phyloP scores from a whole-genome alignment of 2,113 vertebrate genomes.

The Odocoileus virginianus region DNA sequence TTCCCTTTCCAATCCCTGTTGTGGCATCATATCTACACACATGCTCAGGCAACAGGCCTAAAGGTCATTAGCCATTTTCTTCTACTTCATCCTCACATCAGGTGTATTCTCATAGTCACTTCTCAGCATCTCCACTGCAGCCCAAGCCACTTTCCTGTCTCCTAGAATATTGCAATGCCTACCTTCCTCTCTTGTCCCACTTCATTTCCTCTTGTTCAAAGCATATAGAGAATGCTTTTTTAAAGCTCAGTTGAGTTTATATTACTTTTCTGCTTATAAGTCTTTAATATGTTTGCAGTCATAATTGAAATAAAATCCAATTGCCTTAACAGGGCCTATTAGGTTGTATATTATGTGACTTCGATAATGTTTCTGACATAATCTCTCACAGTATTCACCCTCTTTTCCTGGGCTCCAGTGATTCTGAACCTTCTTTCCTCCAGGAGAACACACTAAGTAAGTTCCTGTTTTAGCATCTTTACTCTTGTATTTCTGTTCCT shows the following conservation, averaged over 20 bases:
- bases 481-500: neutral
- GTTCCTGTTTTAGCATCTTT: neutral
- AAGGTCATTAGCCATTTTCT: neutral
- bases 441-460: neutral
- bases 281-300: neutral
- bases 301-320: conserved; percentile 8
- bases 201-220: neutral
- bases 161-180: neutral
- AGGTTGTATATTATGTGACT: neutral
- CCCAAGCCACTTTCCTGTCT: neutral
- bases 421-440: neutral
- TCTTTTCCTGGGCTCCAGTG: neutral
- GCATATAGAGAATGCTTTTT: neutral
- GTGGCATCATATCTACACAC: neutral
- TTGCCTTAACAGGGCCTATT: neutral
- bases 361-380: neutral
- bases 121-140: neutral
- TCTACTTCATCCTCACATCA: neutral
- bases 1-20: neutral
- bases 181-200: neutral
- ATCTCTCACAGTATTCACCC: neutral
- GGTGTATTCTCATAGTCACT: neutral
- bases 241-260: neutral
- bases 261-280: neutral
- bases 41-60: neutral